Base-by-base conservation (phyloP, 2,888 invertebrate species). In the Tridacna gigas region DNA sequence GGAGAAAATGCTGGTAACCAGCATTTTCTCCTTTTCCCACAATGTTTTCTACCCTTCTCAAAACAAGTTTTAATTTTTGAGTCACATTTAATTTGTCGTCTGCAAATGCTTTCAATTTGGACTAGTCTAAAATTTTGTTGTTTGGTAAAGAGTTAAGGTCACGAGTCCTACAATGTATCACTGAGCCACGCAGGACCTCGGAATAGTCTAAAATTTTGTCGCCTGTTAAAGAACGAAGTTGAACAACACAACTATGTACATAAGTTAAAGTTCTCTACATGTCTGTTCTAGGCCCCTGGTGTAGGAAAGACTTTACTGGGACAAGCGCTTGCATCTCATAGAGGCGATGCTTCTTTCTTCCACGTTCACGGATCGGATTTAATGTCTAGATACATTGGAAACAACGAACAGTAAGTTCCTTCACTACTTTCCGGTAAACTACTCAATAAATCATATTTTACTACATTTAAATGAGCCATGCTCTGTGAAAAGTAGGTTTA, bases 241-340 rank as follows among this genome's bases (percentile, higher is more conserved):
- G 37, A 37, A 37, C 37, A 37, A 37, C 37, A 37, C 37, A 37
- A 37, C 37, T 37, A 7, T 37, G 7, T 37, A 37, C 37, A 37
- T 37, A 37, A 37, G 37, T 37, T n/a, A n/a, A n/a, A n/a, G 37
- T 2, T 37, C 7, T 37, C 37, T 37, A 37, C 2, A 37, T 37
- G 37, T 37, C 37, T 37, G 7, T 63, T 66, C 18, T 48, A 76
- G 76, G 66, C 76, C 11, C 65, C 76, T 15, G 76, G 76, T 18
- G 66, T 66, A 47, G 76, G 76, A 4, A 76, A 76, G 45, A 66
- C 76, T 12, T 20, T 76, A 28, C 20, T 76, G 18, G 51, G 45
- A 11, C 47, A 51, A 25, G 76, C 76, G 2, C n/a, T 48, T 25
- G 65, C 51, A 22, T 63, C 48, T 11, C 66, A 66, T 0, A 26